Evolutionary conservation across 1,140 invertebrate species (phyloP).

Genomic region (Drosophila punjabiensis): DNA sequence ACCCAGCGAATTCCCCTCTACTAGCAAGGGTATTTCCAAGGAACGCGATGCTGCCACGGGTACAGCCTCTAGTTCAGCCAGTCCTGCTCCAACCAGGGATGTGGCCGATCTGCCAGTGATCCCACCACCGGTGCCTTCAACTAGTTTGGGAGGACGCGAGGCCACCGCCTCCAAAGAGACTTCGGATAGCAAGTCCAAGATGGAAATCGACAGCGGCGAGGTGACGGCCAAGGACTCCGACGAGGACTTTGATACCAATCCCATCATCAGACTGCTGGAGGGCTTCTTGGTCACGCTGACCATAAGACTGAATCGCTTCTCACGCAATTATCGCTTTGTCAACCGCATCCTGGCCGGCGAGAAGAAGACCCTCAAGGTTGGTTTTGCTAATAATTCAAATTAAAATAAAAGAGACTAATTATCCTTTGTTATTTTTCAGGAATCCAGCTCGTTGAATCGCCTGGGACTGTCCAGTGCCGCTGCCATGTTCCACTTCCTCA

Average conservation of each 20-base stretch:
- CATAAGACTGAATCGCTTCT: constrained; percentile 93
- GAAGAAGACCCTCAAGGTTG: constrained; percentile 94
- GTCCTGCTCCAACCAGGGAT: constrained; percentile 46
- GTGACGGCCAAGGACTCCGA: constrained; percentile 79
- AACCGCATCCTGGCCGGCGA: constrained; percentile 91
- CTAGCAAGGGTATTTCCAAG: constrained; percentile 74
- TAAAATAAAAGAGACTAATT: no score
- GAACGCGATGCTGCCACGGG: constrained; percentile 57
- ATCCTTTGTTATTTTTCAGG: constrained; percentile 38
- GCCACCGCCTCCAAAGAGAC: constrained; percentile 67
- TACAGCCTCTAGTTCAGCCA: constrained; percentile 15
- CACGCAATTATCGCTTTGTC: constrained; percentile 97
- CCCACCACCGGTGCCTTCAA: constrained; percentile 15
- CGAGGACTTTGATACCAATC: constrained; percentile 80
- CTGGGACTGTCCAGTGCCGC: constrained; percentile 72
- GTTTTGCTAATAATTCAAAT: not conserved
- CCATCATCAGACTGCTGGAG: constrained; percentile 84
- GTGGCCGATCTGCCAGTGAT: constrained; percentile 63
- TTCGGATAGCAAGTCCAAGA: constrained; percentile 76
- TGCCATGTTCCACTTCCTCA: constrained; percentile 78
- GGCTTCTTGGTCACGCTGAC: constrained; percentile 96
- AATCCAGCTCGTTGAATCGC: constrained; percentile 72
- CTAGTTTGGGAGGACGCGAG: constrained; percentile 43
- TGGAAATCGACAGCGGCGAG: constrained; percentile 74
- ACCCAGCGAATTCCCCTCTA: constrained; percentile 67